phyloP scores from a whole-genome alignment of 2,113 vertebrate species.

The Etheostoma cragini region DNA sequence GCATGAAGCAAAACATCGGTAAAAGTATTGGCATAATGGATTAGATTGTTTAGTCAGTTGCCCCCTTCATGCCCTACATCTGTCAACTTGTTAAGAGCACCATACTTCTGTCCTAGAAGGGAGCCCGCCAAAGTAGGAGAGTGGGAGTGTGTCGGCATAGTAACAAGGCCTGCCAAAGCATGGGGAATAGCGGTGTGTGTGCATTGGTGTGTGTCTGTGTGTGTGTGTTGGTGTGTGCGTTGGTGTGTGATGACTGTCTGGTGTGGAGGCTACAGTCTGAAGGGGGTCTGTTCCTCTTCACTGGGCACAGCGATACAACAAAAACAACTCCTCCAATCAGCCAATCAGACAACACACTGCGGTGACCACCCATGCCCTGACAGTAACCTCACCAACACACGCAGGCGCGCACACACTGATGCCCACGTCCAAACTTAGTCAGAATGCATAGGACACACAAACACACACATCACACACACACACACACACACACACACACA shows the following conservation, averaged over 20 bases:
- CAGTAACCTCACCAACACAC: constrained; percentile 58
- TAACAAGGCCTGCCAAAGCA: constrained; percentile 55
- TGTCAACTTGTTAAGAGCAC: constrained; percentile 63
- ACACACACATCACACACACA: constrained; percentile 7
- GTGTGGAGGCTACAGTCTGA: constrained; percentile 64
- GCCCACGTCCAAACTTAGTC: background rate
- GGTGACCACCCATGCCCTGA: constrained; percentile 60
- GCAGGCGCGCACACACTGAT: constrained; percentile 17
- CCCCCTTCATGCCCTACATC: constrained; percentile 65
- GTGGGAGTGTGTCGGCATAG: constrained; percentile 69
- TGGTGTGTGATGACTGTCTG: constrained; percentile 58
- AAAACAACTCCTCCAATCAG: constrained; percentile 68
- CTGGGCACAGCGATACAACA: constrained; percentile 64
- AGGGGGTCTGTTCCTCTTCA: constrained; percentile 75
- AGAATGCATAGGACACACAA: constrained; percentile 19
- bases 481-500: constrained; percentile 15
- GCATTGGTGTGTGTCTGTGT: constrained; percentile 12
- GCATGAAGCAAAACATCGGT: background rate
- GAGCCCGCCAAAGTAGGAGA: constrained; percentile 47
- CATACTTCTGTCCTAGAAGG: constrained; percentile 35
- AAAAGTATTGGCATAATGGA: constrained; percentile 19
- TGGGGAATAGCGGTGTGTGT: constrained; percentile 34
- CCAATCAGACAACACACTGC: constrained; percentile 65
- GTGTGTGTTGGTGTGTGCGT: constrained; percentile 8
- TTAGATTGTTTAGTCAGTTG: constrained; percentile 38